Evolutionary conservation across 2,888 invertebrate genomes (phyloP), one percentile per base, ranked within the genome.

Genomic region (Drosophila ezoana): DNA sequence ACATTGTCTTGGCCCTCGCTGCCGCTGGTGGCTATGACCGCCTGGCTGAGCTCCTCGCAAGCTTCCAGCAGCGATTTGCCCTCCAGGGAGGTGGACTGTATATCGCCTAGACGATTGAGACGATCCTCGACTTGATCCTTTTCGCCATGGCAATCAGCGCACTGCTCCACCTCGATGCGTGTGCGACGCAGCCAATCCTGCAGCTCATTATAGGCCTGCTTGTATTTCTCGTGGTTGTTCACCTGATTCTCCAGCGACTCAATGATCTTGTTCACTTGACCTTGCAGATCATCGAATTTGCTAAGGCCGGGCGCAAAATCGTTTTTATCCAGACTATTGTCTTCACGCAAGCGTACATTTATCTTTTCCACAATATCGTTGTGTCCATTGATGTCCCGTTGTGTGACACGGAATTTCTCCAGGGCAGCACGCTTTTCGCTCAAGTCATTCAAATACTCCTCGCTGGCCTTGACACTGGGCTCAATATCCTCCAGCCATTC

Each of bases 401-500:
- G 95, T 53, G 97, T 94, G 0, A 95, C 95, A 89, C 95, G 96
- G 91, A 96, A 96, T 91, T 98, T 98, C 90, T 98, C 98, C 18
- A 98, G 91, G 44, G 96, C 95, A 0, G 97, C 96, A 80, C 97
- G 95, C 92, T 98, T 98, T 90, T 98, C 98, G 54, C 97, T 96
- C 2, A 98, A 93, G 90, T 98, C 98, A 84, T 97, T 96, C 32
- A 96, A 94, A 66, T 95, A 94, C 85, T 96, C 95, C 68, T 95
- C 95, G 2, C 95, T 94, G n/a, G 76, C 66, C 87, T 95, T 95
- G 8, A 97, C 94, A 91, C 97, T 97, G 49, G 95, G 95, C 87
- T 97, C 97, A 66, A 97, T 95, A 87, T 98, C 98, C 70, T 96
- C 96, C 61, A 98, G 93, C 97, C 98, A 98, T 89, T 97, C 96